phyloP scores from a whole-genome alignment of 1,140 invertebrate species.

The Diorhabda elongata region DNA sequence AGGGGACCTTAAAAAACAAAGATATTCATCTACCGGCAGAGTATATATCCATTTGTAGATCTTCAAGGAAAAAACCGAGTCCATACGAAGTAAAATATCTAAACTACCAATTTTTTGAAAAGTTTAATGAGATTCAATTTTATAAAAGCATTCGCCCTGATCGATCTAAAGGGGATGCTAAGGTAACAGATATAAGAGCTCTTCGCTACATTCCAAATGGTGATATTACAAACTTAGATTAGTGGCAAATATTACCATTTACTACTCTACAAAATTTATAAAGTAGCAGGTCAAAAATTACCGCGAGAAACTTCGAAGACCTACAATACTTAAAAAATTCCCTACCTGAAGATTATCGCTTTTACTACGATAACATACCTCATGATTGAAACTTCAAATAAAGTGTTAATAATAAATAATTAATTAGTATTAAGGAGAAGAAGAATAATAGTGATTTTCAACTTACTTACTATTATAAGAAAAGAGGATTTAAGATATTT shows the following conservation, averaged over 20 bases:
- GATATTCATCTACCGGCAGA: slow-evolving; percentile 16
- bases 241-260: slow-evolving; percentile 16
- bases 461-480: too few species aligned
- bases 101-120: slow-evolving; percentile 11
- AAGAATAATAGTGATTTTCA: too few species aligned
- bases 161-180: slow-evolving; percentile 12
- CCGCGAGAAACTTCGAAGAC: slow-evolving; percentile 9
- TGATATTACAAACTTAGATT: slow-evolving; percentile 16
- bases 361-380: slow-evolving; percentile 3
- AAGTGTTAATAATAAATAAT: too few species aligned
- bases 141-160: slow-evolving; percentile 19
- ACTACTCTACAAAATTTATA: background rate
- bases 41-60: background rate
- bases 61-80: slow-evolving; percentile 8
- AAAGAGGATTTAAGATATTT: too few species aligned
- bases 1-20: slow-evolving; percentile 7
- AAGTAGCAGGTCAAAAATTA: slow-evolving; percentile 11
- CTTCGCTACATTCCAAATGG: slow-evolving; percentile 14
- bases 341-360: background rate
- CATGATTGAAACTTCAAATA: too few species aligned
- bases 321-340: slow-evolving; percentile 13
- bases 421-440: too few species aligned
- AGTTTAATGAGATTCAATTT: slow-evolving; percentile 11
- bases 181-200: slow-evolving; percentile 19
- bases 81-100: slow-evolving; percentile 13